Base-by-base conservation (phyloP, 1,140 invertebrate species). In the Campodea augens region DNA sequence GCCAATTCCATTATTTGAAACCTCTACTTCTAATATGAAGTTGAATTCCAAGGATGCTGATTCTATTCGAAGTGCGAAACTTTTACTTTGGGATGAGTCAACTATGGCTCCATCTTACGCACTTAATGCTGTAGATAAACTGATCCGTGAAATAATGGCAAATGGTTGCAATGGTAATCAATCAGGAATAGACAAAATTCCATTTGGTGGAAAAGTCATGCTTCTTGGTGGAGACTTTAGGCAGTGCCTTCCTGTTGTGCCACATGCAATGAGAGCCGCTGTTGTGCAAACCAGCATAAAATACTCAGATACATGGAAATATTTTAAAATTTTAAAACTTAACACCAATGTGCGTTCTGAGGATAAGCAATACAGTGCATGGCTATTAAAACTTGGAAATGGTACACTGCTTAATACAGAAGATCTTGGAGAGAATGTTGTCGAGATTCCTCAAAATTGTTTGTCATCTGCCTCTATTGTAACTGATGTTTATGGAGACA, bases 161-260 rank as follows among this genome's bases (percentile, higher is more conserved):
- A 32, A 32, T 32, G 27, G 15, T 15, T 10, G 7, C 7, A n/a
- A n/a, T n/a, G n/a, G n/a, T n/a, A n/a, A n/a, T n/a, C n/a, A n/a
- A n/a, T n/a, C n/a, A n/a, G n/a, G n/a, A n/a, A n/a, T n/a, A n/a
- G n/a, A n/a, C n/a, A n/a, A n/a, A n/a, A n/a, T n/a, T n/a, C 27
- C 27, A 32, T 32, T 51, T 37, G 50, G 49, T 3, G 42, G 43
- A 2, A 51, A 44, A 38, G 25, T 47, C 4, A 37, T 52, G 13
- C n/a, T 50, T 5, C 15, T 50, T 27, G 48, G 50, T 10, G 52
- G 54, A 37, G 55, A 57, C 49, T 59, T 59, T 39, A 23, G 57
- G 10, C 52, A 60, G 51, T 55, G 41, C 29, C 42, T 60, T 29
- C 54, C 57, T 25, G 49, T 59, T 13, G 49, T 60, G 19, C 21